Evolutionary conservation across 2,797 vertebrate genomes (phyloP), one percentile per base, ranked within the genome.

Genomic region (Poeciliopsis gracilis): DNA sequence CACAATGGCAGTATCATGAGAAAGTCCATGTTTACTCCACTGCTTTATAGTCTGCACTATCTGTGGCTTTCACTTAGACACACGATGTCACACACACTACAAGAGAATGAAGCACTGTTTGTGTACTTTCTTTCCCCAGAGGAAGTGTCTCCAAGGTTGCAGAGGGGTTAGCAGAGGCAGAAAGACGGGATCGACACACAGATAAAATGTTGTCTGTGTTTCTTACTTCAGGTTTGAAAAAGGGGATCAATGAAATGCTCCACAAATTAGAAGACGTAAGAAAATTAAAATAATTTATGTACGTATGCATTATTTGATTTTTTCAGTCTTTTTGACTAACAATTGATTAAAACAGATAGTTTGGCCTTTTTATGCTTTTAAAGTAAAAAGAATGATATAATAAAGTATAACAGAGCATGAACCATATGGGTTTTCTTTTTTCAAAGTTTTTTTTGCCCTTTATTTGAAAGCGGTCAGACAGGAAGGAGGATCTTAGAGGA

Each of bases 21-120:
- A 90, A 90, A 89, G 59, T 80, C 78, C 57, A 83, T 82, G 87
- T 89, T 84, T 88, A 83, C 79, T 73, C 59, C 63, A 73, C 74
- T 8, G 76, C 78, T 81, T 63, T 75, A 80, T 72, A n/a, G 76
- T 1, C 71, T 55, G 25, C 74, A 53, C 73, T 53, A 77, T 82
- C 77, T 85, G 86, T 28, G 51, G 78, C 74, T 88, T 90, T 82
- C 77, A 76, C 79, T 82, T 36, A 66, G n/a, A 85, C 23, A 76
- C 16, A 69, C 36, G 47, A 13, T 59, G 5, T 59, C 45, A 74
- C 75, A 77, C 49, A 74, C 75, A 75, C 59, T 47, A 81, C 82
- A 71, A 45, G 67, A 45, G 20, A 70, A 73, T 67, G 59, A 41
- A 84, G 55, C n/a, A 2, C 20, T 5, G 25, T 73, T 69, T 55